Percentiles rank a stretch among this genome's conserved stretches.
These are phyloP conservation scores for Metalampra italica DNA, from an alignment of 2,888 invertebrate genomes.

Conservation along the genomic window DNA sequence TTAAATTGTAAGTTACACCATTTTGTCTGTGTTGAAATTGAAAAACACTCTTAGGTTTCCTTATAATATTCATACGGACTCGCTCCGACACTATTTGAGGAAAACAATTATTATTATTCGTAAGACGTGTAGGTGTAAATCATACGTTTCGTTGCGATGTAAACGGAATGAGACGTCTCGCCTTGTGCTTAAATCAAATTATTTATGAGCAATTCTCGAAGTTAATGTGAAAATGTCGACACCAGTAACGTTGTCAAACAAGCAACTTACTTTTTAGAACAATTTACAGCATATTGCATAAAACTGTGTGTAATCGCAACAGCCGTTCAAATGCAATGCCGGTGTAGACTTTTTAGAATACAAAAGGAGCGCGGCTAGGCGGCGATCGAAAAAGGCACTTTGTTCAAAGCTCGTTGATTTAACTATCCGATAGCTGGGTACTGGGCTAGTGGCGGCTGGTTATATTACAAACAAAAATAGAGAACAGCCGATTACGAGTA, in stretches of 20 bases:
- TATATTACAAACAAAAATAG: slow-evolving; percentile 36
- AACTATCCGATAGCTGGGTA: slow-evolving; percentile 18
- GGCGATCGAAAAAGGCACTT: slow-evolving; percentile 4
- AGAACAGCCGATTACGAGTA: slow-evolving; percentile 47
- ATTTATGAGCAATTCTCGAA: slow-evolving; percentile 36
- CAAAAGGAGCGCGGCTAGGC: slow-evolving; percentile 4
- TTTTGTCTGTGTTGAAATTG: background rate
- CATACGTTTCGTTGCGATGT: slow-evolving; percentile 30
- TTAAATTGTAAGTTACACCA: slow-evolving; percentile 21
- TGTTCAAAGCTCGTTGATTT: slow-evolving; percentile 18
- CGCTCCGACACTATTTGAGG: slow-evolving; percentile 20
- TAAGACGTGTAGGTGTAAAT: slow-evolving; percentile 40
- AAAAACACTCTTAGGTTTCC: slow-evolving; percentile 8
- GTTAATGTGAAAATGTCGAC: slow-evolving; percentile 14
- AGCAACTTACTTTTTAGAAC: background rate
- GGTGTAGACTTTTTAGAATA: slow-evolving; percentile 12
- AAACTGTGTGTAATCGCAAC: background rate
- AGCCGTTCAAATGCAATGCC: slow-evolving; percentile 10
- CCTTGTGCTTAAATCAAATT: slow-evolving; percentile 37
- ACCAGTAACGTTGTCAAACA: background rate
- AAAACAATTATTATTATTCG: slow-evolving; percentile 29
- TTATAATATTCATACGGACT: slow-evolving; percentile 12
- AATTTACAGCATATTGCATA: background rate
- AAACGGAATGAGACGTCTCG: slow-evolving; percentile 24
- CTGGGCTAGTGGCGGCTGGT: slow-evolving; percentile 8